Conservation (phyloP, 2,797 vertebrate genomes). For the Myotis vivesi region DNA sequence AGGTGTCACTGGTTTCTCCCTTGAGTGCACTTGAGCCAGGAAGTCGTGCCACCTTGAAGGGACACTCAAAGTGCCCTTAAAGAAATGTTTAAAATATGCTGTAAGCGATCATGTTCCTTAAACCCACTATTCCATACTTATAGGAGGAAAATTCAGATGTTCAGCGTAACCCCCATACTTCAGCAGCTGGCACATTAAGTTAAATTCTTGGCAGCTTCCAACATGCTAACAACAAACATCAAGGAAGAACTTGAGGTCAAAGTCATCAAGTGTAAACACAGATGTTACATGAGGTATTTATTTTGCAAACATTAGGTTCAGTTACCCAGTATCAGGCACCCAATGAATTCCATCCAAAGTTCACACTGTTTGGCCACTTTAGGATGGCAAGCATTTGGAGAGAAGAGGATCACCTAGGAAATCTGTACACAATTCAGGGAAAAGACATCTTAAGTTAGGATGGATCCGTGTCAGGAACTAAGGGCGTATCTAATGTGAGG, state of each 20-base stretch:
- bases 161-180: not conserved
- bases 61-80: not conserved
- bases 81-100: not conserved
- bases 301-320: not conserved
- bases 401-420: not conserved
- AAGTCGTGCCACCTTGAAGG: not conserved
- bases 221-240: not conserved
- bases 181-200: not conserved
- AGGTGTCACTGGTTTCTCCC: not conserved
- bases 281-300: conserved; percentile 40
- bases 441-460: not conserved
- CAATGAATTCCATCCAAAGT: not conserved
- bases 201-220: not conserved
- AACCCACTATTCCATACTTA: not conserved
- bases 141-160: not conserved
- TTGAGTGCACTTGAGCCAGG: not conserved
- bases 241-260: not conserved
- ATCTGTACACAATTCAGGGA: not conserved
- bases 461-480: not conserved
- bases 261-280: not conserved
- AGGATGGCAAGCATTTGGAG: not conserved
- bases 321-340: not conserved
- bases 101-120: not conserved
- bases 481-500: rapidly evolving
- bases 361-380: not conserved